phyloP scores from a whole-genome alignment of 1,140 invertebrate genomes.

The Lethrus apterus region DNA sequence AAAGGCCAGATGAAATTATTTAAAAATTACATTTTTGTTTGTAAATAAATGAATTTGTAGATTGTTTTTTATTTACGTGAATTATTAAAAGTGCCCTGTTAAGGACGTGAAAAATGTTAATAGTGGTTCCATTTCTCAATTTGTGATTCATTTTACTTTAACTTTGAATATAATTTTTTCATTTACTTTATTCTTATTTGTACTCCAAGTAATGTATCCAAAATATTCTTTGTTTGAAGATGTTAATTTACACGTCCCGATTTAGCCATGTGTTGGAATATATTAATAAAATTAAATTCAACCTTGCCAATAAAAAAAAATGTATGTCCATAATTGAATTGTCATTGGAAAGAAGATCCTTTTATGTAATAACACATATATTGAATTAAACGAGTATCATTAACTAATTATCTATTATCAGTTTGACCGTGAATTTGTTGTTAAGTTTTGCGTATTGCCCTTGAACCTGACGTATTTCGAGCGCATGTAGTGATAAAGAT shows the following conservation, averaged over 20 bases:
- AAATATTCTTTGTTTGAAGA: not conserved
- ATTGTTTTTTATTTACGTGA: too few relatives aligned
- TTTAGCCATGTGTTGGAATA: too few relatives aligned
- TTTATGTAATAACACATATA: conserved; percentile 22
- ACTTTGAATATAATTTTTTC: too few relatives aligned
- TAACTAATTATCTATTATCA: conserved; percentile 25
- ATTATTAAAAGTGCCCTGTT: too few relatives aligned
- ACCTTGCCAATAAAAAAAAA: too few relatives aligned
- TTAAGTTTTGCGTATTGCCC: conserved; percentile 10
- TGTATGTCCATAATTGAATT: conserved; percentile 2
- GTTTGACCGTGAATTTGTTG: conserved; percentile 22
- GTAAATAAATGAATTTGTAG: too few relatives aligned
- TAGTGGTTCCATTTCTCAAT: too few relatives aligned
- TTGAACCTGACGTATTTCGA: conserved; percentile 13
- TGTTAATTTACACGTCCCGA: not conserved
- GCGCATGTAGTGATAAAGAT: not conserved
- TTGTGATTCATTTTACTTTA: too few relatives aligned
- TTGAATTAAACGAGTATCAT: conserved; percentile 25
- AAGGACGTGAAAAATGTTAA: too few relatives aligned
- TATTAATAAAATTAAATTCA: too few relatives aligned
- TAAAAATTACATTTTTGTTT: conserved; percentile 2
- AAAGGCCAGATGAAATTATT: conserved; percentile 5
- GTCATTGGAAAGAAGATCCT: conserved; percentile 16
- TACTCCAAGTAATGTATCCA: too few relatives aligned
- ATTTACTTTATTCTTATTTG: too few relatives aligned